Evolutionary conservation across 2,888 invertebrate genomes (phyloP), one percentile per base, ranked within the genome.

Genomic region (Heliothis peltigera): DNA sequence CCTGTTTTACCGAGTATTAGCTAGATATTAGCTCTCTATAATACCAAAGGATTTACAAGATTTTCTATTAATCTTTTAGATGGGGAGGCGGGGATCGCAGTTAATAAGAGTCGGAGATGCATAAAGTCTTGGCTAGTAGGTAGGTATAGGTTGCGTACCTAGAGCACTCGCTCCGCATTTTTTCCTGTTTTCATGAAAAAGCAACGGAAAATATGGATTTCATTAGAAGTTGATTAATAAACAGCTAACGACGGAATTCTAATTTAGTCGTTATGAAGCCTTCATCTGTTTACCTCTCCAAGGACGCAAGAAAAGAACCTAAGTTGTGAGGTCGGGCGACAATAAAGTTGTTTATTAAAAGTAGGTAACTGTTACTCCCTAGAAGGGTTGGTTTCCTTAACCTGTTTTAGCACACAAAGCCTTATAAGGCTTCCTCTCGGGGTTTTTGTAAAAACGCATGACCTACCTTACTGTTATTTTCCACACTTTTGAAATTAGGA

Each of bases 121-220:
- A 15, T 15, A 39, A 39, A 35, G 15, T 15, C 39, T 12, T 1
- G 32, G 32, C 12, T 32, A 12, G 25, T 25, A 25, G 25, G 25
- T 25, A 25, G 5, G 25, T 25, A 25, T n/a, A n/a, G n/a, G n/a
- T n/a, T n/a, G n/a, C 25, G 25, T 25, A 25, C 39, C 15, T 5
- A 1, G 32, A 7, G n/a, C n/a, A n/a, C 15, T n/a, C 39, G 5
- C 39, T 4, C 15, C n/a, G n/a, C 39, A 39, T 39, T 39, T 39
- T 39, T 39, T 39, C 39, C 39, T 39, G n/a, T n/a, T 15, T 39
- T 39, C n/a, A 39, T 39, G n/a, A n/a, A 39, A 39, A 39, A 39
- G 39, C 39, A 5, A 39, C n/a, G 39, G n/a, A 35, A 39, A 39
- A 39, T 39, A 39, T 39, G n/a, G 39, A 15, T 39, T n/a, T 5